Base-by-base conservation (phyloP, 2,888 invertebrate genomes). In the Mimas tiliae region DNA sequence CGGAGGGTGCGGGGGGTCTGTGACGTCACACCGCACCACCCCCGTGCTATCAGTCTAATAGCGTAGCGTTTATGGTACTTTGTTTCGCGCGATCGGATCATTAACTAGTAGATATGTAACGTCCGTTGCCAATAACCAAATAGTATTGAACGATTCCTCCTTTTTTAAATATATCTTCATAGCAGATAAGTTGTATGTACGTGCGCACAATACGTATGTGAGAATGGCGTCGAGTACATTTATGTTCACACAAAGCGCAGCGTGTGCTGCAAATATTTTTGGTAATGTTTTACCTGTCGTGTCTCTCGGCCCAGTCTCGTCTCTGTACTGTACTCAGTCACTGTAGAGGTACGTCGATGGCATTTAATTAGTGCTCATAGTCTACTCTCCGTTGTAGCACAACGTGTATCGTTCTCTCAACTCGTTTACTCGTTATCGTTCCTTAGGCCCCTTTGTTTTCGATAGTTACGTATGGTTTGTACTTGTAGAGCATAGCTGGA, bases 81-180 rank as follows among this genome's bases (percentile, higher is more conserved):
- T 80, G 79, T 85, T 85, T 58, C 58, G 42, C 84, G 85, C 83
- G 83, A 78, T 81, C 78, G 74, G 74, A 72, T 82, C 81, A 81
- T 83, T 73, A 73, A 80, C 84, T 58, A 58, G 58, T 58, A 58
- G 58, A 42, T 58, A 58, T 58, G 42, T 58, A 58, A 58, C 80
- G 84, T 87, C 89, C 86, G 89, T 84, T 86, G 91, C 90, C 91
- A 90, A 90, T 86, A 90, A 89, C 85, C 89, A 84, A 84, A 88
- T 88, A 91, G 88, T 90, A 91, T 91, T 88, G 86, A 87, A 84
- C 75, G 74, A 88, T 87, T 87, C 84, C 87, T 86, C 81, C 79
- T 85, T 88, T 88, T 87, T 80, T 80, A 81, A 71, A 85, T 84
- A 83, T 84, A 86, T 84, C 87, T 90, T 88, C 80, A 83, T 90